These are phyloP conservation scores for Vicugna pacos DNA, from an alignment of 2,113 vertebrate species.

Conservation along the genomic window DNA sequence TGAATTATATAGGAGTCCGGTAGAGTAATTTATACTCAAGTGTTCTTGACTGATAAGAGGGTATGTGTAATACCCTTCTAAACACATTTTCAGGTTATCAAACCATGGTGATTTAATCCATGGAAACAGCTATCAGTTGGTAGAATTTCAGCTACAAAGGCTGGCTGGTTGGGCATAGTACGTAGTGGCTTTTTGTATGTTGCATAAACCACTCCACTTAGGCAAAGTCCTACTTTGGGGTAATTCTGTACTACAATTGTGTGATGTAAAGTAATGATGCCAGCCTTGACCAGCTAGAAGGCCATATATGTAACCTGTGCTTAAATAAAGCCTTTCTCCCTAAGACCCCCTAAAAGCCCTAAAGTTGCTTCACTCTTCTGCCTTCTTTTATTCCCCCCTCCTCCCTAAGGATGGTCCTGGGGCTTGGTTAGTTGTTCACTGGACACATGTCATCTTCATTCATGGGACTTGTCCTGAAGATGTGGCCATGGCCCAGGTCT, in stretches of 20 bases:
- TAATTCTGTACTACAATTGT: background rate
- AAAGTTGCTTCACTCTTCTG: background rate
- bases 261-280: background rate
- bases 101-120: background rate
- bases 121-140: background rate
- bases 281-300: background rate
- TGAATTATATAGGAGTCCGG: background rate
- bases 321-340: background rate
- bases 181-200: background rate
- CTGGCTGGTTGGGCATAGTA: background rate
- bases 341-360: background rate
- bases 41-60: constrained; percentile 61
- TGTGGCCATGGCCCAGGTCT: background rate
- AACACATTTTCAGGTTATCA: constrained; percentile 40
- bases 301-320: background rate
- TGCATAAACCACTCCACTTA: background rate
- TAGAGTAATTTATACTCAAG: constrained; percentile 48
- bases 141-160: constrained; percentile 56
- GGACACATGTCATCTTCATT: background rate
- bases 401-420: background rate
- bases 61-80: background rate
- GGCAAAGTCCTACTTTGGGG: background rate
- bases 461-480: background rate
- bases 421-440: background rate
- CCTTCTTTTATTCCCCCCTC: background rate